Conservation (phyloP, 1,140 invertebrate genomes). For the Lepidurus arcticus region DNA sequence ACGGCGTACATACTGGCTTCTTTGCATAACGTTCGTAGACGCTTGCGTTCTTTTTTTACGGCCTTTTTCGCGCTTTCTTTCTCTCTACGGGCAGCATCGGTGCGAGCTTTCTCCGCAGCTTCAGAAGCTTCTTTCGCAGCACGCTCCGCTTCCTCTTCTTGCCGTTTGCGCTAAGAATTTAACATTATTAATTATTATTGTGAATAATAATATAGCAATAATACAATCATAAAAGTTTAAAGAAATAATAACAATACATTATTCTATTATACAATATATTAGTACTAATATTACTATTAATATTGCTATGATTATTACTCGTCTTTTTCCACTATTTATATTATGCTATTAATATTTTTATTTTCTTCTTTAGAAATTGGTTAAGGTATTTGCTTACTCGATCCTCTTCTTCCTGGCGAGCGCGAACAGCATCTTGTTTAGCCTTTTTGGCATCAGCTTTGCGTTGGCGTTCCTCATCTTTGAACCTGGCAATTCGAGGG, state of each 20-base stretch:
- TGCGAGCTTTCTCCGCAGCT: slow-evolving; percentile 67
- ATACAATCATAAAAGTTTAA: too few relatives aligned
- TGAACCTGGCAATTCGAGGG: slow-evolving; percentile 84
- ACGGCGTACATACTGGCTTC: slow-evolving; percentile 77
- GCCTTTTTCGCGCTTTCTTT: slow-evolving; percentile 74
- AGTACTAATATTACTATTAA: slow-evolving; percentile 3
- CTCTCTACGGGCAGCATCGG: slow-evolving; percentile 78
- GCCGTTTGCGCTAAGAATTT: slow-evolving; percentile 35
- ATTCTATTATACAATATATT: not conserved
- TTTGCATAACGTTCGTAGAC: slow-evolving; percentile 75
- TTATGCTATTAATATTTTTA: not conserved
- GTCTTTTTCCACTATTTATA: slow-evolving; percentile 26
- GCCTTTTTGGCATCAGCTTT: slow-evolving; percentile 84
- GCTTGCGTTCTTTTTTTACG: slow-evolving; percentile 79
- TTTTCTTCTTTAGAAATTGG: not conserved
- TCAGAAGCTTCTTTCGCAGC: slow-evolving; percentile 76
- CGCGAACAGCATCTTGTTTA: slow-evolving; percentile 79
- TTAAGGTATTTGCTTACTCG: slow-evolving; percentile 41
- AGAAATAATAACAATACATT: too few relatives aligned
- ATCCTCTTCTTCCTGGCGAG: slow-evolving; percentile 77
- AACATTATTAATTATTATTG: not conserved
- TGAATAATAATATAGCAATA: too few relatives aligned
- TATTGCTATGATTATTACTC: not conserved
- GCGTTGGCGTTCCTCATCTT: slow-evolving; percentile 86
- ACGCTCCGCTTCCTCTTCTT: slow-evolving; percentile 59